Evolutionary conservation across 2,113 vertebrate genomes (phyloP).

Genomic region (Thalassarche chlororhynchos): DNA sequence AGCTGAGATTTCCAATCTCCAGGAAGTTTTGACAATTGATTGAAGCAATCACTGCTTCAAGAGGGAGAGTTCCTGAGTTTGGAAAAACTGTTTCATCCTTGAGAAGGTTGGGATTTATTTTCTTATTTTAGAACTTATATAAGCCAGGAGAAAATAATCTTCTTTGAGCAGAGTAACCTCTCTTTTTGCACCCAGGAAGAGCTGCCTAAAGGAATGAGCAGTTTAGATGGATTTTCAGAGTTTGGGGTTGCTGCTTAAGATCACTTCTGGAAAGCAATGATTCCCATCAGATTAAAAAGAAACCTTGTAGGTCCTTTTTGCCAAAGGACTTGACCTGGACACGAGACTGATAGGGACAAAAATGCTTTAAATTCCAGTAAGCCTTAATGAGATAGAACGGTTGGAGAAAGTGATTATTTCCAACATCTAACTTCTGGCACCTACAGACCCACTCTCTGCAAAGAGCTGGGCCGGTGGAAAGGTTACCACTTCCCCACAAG

Average conservation of each 20-base stretch:
- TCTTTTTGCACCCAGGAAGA: not conserved
- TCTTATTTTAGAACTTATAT: constrained; percentile 60
- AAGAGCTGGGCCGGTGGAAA: not conserved
- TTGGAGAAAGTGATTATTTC: not conserved
- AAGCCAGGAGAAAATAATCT: constrained; percentile 51
- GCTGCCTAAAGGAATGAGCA: not conserved
- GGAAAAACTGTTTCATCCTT: not conserved
- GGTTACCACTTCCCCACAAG: not conserved
- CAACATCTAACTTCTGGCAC: not conserved
- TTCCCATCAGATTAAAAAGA: not conserved
- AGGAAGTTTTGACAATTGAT: not conserved
- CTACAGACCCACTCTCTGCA: not conserved
- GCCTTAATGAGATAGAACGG: not conserved
- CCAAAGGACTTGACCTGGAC: not conserved
- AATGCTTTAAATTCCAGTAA: not conserved
- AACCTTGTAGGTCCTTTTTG: not conserved
- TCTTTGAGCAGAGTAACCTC: not conserved
- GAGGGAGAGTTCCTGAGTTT: not conserved
- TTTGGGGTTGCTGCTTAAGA: not conserved
- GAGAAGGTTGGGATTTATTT: constrained; percentile 48
- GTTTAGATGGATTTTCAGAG: not conserved
- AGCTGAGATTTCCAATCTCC: not conserved
- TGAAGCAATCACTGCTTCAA: not conserved
- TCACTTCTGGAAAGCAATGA: not conserved
- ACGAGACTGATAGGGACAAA: not conserved